A percentile compares a stretch with the other conserved stretches of the same genome.
Conservation (phyloP, 2,113 vertebrate genomes). For the Menura novaehollandiae region DNA sequence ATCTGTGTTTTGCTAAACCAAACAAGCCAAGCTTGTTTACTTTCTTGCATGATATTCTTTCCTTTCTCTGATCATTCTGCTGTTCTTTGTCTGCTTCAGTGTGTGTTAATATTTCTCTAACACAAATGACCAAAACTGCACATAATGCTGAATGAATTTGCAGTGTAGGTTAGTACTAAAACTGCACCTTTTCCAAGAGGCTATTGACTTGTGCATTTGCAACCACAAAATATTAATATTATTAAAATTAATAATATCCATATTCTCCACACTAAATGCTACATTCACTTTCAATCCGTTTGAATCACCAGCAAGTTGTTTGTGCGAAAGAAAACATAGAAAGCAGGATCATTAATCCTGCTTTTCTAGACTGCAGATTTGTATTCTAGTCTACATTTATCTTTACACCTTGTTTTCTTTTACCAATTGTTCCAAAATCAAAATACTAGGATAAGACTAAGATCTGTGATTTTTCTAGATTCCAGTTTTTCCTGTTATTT, state of each 20-base stretch:
- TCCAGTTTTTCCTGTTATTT: background rate
- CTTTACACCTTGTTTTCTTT: background rate
- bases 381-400: background rate
- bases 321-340: background rate
- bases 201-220: background rate
- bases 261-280: background rate
- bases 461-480: background rate
- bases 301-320: background rate
- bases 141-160: background rate
- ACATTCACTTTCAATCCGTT: background rate
- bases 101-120: background rate
- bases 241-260: background rate
- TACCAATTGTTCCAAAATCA: background rate
- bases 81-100: background rate
- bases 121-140: background rate
- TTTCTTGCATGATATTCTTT: background rate
- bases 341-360: background rate
- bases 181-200: background rate
- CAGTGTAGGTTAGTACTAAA: background rate
- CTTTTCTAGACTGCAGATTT: background rate
- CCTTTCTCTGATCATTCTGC: background rate
- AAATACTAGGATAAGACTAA: background rate
- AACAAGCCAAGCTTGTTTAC: background rate
- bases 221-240: background rate
- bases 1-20: background rate